Evolutionary conservation across 1,140 invertebrate species (phyloP), one percentile per base, ranked within the genome.

Genomic region (Xylocopa sonorina): DNA sequence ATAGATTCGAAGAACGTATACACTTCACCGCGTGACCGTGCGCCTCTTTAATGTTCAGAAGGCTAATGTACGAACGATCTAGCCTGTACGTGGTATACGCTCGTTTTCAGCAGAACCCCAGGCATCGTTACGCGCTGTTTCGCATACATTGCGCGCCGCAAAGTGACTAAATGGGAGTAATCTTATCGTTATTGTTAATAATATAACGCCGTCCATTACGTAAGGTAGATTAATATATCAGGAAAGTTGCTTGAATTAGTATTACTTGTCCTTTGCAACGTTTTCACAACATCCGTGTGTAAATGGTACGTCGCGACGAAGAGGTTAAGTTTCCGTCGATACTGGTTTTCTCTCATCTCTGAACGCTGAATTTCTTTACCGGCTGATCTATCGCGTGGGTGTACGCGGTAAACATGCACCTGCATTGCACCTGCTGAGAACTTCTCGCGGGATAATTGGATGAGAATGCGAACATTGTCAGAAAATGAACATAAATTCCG

Each of bases 91-190:
- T 48, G 21, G 60, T 57, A 34, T 57, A 64, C 64, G 38, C 34
- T 60, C 50, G 64, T 78, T 55, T 67, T 73, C 43, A 16, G 32
- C 34, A 58, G n/a, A 51, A 66, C 27, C 43, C 34, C 48, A 58
- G 60, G 38, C 81, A 74, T 76, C 79, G 64, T 83, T 83, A 81
- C 72, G 79, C 72, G 64, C 78, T 80, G 53, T 57, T 82, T 81
- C 50, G 43, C 64, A 27, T 51, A 38, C 58, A 38, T 51, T 62
- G 51, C 80, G 55, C 80, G 51, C 41, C 50, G 16, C 18, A 53
- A 73, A 43, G 24, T 10, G 50, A 38, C 63, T 38, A 34, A 75
- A 48, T 48, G 53, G 51, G 50, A 77, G 50, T 68, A 78, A 82
- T 82, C 62, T 82, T 79, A 82, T 82, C 76, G 68, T 66, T 58